These are phyloP conservation scores for Callyntrura sp. DNA, from an alignment of 2,888 invertebrate species.

Conservation along the genomic window DNA sequence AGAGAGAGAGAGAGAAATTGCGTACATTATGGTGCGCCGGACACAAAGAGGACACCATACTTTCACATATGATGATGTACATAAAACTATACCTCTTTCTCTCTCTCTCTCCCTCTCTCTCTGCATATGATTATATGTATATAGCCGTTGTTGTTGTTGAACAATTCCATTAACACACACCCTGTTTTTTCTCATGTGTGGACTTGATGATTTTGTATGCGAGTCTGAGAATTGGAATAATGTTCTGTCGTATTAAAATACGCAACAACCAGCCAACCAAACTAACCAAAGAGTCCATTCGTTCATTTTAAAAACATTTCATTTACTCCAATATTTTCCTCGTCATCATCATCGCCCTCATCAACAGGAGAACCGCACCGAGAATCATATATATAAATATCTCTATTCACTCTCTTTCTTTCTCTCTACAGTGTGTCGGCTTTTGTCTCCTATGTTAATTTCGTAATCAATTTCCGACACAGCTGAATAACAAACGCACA, in stretches of 20 bases:
- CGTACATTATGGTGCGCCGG: too few species aligned
- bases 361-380: constrained; percentile 13
- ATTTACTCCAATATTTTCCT: constrained; percentile 74
- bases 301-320: constrained; percentile 75
- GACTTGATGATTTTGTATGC: constrained; percentile 43
- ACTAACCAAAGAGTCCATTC: constrained; percentile 66
- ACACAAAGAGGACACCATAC: too few species aligned
- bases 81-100: too few species aligned
- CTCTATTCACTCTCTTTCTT: too few species aligned
- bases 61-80: too few species aligned
- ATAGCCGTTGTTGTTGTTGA: background rate
- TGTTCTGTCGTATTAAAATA: constrained; percentile 43
- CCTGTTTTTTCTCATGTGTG: constrained; percentile 40
- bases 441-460: constrained; percentile 82
- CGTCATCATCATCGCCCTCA: constrained; percentile 58
- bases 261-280: constrained; percentile 42
- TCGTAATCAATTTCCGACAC: constrained; percentile 82
- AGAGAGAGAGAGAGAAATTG: too few species aligned
- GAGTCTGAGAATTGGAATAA: constrained; percentile 49
- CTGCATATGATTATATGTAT: too few species aligned
- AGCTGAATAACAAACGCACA: constrained; percentile 77
- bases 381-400: too few species aligned
- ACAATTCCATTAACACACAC: constrained; percentile 40
- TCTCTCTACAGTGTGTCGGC: constrained; percentile 64
- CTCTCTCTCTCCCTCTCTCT: constrained; percentile 35